Conservation (phyloP, 2,113 vertebrate species). For the Oryzias curvinotus region DNA sequence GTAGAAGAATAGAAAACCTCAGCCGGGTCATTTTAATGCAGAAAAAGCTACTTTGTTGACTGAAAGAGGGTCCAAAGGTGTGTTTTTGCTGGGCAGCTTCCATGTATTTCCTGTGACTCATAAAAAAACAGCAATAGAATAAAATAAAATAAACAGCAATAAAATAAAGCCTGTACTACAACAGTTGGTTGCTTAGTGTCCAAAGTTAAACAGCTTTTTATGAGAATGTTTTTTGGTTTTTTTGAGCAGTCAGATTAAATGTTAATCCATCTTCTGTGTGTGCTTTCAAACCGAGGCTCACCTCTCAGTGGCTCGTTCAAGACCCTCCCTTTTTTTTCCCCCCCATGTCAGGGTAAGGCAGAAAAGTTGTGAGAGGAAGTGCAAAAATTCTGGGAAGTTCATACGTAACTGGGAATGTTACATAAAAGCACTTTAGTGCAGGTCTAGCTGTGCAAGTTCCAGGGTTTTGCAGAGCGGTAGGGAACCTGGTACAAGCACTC, state of each 20-base stretch:
- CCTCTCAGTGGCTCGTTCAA: constrained; percentile 3
- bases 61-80: constrained; percentile 32
- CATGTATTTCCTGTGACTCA: not conserved
- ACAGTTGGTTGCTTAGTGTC: no score
- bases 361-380: constrained; percentile 36
- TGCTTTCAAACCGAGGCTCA: not conserved
- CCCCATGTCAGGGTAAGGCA: constrained; percentile 25
- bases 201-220: no score
- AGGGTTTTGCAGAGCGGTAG: constrained; percentile 19
- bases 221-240: not conserved
- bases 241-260: constrained; percentile 1
- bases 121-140: not conserved
- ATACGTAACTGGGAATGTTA: constrained; percentile 53
- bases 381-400: constrained; percentile 29
- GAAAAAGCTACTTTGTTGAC: constrained; percentile 2
- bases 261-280: not conserved
- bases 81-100: constrained; percentile 7
- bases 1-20: not conserved
- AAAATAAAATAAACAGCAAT: no score
- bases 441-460: constrained; percentile 12
- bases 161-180: no score
- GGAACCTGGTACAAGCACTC: constrained; percentile 32
- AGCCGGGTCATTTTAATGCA: not conserved
- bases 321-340: constrained; percentile 34
- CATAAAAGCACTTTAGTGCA: constrained; percentile 53